A percentile compares a stretch with the other conserved stretches of the same genome.
These are phyloP conservation scores for Hapalemur alaotrensis DNA, from an alignment of 2,797 vertebrate genomes.

Conservation along the genomic window DNA sequence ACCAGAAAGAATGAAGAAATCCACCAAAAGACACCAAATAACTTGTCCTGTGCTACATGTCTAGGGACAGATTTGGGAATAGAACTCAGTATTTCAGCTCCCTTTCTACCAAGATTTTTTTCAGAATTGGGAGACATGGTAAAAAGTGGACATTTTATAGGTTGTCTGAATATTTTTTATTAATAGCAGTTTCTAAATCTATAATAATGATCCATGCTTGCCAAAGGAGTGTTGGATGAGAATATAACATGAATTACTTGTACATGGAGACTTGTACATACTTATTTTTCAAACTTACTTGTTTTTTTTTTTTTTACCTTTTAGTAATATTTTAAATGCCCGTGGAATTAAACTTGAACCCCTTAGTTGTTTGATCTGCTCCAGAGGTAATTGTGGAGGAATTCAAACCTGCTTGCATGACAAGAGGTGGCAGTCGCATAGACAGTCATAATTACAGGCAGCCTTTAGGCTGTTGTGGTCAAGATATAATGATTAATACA, in stretches of 20 bases:
- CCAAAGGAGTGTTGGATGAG: not conserved
- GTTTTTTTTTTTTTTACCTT: not conserved
- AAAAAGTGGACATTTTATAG: not conserved
- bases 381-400: not conserved
- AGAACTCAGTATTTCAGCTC: not conserved
- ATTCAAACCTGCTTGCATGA: not conserved
- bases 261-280: not conserved
- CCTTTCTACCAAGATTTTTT: not conserved
- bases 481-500: conserved; percentile 32
- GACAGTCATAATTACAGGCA: not conserved
- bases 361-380: not conserved
- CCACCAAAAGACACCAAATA: not conserved
- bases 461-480: not conserved
- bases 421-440: not conserved
- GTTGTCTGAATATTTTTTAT: not conserved
- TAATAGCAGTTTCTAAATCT: not conserved
- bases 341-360: not conserved
- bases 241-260: not conserved
- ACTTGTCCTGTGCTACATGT: not conserved
- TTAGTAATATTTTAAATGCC: not conserved
- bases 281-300: not conserved
- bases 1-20: not conserved
- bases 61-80: not conserved
- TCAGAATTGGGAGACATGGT: not conserved
- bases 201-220: not conserved